Percentiles rank a stretch among this genome's conserved stretches.
Evolutionary conservation across 2,113 vertebrate genomes (phyloP).

Genomic region (Ammodytes marinus): DNA sequence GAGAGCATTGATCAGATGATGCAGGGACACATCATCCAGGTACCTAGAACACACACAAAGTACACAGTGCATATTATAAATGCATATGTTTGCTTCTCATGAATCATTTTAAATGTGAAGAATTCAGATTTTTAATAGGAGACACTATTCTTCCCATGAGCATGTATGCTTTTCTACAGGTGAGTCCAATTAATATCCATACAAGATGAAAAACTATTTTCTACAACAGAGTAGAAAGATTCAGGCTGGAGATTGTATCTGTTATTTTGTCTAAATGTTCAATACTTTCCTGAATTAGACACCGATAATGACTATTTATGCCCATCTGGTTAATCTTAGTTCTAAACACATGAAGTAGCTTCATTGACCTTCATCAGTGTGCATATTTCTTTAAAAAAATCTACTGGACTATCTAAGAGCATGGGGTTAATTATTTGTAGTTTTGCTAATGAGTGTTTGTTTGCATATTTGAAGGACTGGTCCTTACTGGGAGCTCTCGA

Average conservation of each 20-base stretch:
- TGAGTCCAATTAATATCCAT: background rate
- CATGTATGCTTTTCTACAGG: background rate
- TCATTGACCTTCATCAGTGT: background rate
- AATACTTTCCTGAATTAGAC: background rate
- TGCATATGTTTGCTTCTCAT: background rate
- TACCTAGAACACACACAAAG: constrained; percentile 84
- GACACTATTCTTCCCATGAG: background rate
- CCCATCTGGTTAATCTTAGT: background rate
- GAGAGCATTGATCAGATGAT: constrained; percentile 98
- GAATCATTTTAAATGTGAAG: background rate
- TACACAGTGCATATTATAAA: background rate
- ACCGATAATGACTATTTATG: background rate
- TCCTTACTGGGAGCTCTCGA: constrained; percentile 99
- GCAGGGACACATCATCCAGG: constrained; percentile 98
- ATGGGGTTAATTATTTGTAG: background rate
- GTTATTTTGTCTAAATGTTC: background rate
- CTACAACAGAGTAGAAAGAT: background rate
- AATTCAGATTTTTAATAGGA: background rate
- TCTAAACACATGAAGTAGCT: background rate
- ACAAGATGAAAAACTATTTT: background rate
- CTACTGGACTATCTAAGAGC: background rate
- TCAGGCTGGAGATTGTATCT: background rate
- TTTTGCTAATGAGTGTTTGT: background rate
- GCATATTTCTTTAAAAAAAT: background rate
- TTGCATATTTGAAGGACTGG: constrained; percentile 2